These are phyloP conservation scores for Hyla sarda DNA, from an alignment of 2,113 vertebrate genomes.

Conservation along the genomic window DNA sequence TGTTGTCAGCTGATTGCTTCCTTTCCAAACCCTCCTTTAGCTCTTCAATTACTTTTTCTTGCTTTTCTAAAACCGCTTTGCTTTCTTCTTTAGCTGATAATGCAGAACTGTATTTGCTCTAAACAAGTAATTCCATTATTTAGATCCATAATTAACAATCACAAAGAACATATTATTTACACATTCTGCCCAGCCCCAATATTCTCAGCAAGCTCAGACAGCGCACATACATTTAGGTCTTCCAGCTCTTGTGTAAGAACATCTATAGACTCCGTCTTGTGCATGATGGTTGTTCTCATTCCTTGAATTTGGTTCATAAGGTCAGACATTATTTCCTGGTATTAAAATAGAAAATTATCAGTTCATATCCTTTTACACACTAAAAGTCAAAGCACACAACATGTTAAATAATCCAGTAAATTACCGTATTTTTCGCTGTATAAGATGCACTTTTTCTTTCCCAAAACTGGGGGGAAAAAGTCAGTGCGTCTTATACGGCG, in stretches of 20 bases:
- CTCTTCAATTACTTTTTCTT: conserved; percentile 79
- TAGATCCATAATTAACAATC: neutral
- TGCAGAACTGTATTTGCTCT: conserved; percentile 81
- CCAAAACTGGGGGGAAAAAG: too few species aligned
- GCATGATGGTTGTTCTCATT: conserved; percentile 78
- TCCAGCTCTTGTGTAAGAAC: conserved; percentile 81
- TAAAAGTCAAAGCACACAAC: too few species aligned
- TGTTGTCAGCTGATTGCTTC: conserved; percentile 79
- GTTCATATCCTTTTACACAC: conserved; percentile 1
- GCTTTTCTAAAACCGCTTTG: conserved; percentile 69
- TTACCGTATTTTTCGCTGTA: too few species aligned
- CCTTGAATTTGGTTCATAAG: conserved; percentile 90
- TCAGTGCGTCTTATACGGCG: too few species aligned
- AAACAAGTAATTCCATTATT: conserved; percentile 6
- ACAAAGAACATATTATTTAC: too few species aligned
- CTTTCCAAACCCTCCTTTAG: conserved; percentile 80
- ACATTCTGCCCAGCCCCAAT: neutral
- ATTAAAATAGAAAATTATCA: conserved; percentile 52
- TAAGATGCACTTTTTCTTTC: too few species aligned
- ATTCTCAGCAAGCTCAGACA: neutral
- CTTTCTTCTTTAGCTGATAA: conserved; percentile 80
- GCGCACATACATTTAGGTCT: conserved; percentile 83
- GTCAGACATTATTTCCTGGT: conserved; percentile 83
- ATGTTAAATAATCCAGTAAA: too few species aligned
- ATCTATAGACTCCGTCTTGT: conserved; percentile 80